phyloP scores from a whole-genome alignment of 2,797 vertebrate genomes.

The Ceyx erithaca region DNA sequence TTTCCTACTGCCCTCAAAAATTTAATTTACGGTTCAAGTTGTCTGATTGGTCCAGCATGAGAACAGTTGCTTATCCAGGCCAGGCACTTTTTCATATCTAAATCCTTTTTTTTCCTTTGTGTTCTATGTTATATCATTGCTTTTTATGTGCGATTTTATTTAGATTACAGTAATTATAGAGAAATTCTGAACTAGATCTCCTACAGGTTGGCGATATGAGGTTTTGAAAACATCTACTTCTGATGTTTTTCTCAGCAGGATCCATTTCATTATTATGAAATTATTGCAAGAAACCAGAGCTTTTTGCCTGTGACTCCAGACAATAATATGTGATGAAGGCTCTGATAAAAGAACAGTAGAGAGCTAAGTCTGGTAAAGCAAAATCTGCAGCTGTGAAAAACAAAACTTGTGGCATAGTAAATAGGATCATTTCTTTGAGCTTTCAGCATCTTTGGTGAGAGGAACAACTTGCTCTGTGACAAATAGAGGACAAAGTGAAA shows the following conservation, averaged over 20 bases:
- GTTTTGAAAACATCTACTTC: slow-evolving; percentile 1
- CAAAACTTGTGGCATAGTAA: neutral
- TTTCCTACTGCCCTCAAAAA: neutral
- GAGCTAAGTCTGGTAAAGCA: neutral
- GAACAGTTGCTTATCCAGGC: neutral
- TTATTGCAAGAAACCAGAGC: neutral
- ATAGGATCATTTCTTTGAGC: neutral
- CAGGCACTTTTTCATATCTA: neutral
- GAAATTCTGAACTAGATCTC: neutral
- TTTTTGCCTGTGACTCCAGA: neutral
- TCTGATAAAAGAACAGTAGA: neutral
- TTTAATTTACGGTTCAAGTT: neutral
- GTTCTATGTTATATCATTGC: neutral
- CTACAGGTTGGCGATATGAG: neutral
- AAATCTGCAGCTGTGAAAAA: slow-evolving; percentile 32
- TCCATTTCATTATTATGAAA: neutral
- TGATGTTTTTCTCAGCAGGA: slow-evolving; percentile 5
- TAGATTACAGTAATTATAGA: neutral
- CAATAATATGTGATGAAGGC: neutral
- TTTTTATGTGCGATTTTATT: neutral
- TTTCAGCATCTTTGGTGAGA: neutral
- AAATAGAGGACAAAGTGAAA: neutral
- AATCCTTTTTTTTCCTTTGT: neutral
- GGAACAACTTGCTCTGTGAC: slow-evolving; percentile 10
- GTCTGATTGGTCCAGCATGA: neutral